A percentile compares a stretch with the other conserved stretches of the same genome.
These are phyloP conservation scores for Calcarius lapponicus DNA, from an alignment of 2,797 vertebrate genomes.

Conservation along the genomic window DNA sequence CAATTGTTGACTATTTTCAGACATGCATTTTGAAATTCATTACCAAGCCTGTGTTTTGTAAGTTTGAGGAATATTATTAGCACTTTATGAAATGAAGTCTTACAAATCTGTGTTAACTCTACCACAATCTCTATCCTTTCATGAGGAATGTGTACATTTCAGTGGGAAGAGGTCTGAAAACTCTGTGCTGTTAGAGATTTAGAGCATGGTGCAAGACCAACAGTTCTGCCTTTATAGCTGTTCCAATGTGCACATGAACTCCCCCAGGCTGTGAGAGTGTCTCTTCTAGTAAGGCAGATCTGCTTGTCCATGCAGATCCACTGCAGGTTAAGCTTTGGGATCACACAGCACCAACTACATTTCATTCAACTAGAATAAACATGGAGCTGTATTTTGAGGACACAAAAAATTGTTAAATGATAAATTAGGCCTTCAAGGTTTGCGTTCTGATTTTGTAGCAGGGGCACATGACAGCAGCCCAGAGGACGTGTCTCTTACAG, in stretches of 20 bases:
- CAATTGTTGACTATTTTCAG: not conserved
- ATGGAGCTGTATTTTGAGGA: not conserved
- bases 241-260: not conserved
- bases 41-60: not conserved
- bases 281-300: not conserved
- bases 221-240: not conserved
- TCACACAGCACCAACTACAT: not conserved
- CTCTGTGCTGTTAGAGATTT: not conserved
- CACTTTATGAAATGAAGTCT: not conserved
- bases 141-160: not conserved
- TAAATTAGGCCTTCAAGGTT: not conserved
- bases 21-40: not conserved
- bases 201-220: not conserved
- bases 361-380: not conserved
- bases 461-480: fast-evolving
- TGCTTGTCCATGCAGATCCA: not conserved
- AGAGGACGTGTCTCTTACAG: not conserved
- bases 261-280: fast-evolving
- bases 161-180: not conserved
- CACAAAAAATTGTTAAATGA: not conserved
- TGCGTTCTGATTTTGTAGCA: not conserved
- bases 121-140: not conserved
- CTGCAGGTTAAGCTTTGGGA: not conserved
- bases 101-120: not conserved
- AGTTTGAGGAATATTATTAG: not conserved